Evolutionary conservation across 2,797 vertebrate species (phyloP), one percentile per base, ranked within the genome.

Genomic region (Propithecus perrieri): DNA sequence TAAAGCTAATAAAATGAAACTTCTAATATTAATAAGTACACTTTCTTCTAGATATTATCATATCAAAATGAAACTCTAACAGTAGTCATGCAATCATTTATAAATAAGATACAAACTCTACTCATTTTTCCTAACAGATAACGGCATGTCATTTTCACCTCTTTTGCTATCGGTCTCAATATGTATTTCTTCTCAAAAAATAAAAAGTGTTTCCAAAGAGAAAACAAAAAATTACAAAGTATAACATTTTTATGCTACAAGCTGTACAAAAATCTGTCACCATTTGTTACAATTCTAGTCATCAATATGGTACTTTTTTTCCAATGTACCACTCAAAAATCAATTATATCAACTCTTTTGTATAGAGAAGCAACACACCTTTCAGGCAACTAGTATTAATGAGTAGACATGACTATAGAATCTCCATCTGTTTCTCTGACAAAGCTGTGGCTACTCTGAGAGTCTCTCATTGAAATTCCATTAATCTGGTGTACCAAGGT

Each of bases 371-470:
- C 97, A 98, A 98, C 98, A 98, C 97, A 99, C 98, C 98, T 99
- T 99, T 99, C 98, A 98, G 97, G 98, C 98, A 99, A 99, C 98
- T 98, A 98, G 98, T 98, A 99, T 99, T 99, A 99, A 99, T 98
- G 98, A 99, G 98, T 97, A 98, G 98, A 98, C 98, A 98, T 97
- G 98, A 98, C 98, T 98, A 99, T 99, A 99, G 98, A 98, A 99
- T 98, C 98, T 98, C 98, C 98, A 99, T 99, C 98, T 97, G 98
- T 99, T 99, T 99, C 98, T 98, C 98, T 99, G 99, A 99, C 99
- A 99, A 99, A 99, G 98, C 98, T 98, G 98, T 98, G 98, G 98
- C 98, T 98, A 98, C 98, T 99, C 98, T 97, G 38, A 38, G 38
- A 98, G 98, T 97, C 98, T 97, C 98, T 99, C 98, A 99, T 98